These are phyloP conservation scores for Anaspis maculata DNA, from an alignment of 2,888 invertebrate genomes.

Conservation along the genomic window DNA sequence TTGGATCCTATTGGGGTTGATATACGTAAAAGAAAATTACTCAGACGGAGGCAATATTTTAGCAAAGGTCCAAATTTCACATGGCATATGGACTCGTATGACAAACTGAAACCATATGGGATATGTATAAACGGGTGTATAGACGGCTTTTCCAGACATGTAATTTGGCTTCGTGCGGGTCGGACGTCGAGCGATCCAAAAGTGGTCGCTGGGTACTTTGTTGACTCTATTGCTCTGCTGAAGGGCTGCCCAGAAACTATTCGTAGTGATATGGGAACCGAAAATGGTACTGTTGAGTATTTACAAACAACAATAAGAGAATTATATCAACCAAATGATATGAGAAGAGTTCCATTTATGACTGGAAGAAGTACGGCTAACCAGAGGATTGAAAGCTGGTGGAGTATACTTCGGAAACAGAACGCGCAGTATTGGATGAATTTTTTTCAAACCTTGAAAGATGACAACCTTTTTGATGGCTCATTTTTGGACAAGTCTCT, in stretches of 20 bases:
- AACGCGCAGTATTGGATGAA: constrained; percentile 1
- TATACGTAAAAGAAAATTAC: constrained; percentile 9
- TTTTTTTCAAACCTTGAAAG: neutral
- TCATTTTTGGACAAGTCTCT: neutral
- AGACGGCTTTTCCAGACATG: neutral
- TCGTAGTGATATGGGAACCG: constrained; percentile 17
- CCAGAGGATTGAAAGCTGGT: constrained; percentile 1
- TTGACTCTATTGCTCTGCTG: neutral
- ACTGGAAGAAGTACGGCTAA: neutral
- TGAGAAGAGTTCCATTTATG: neutral
- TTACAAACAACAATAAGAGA: constrained; percentile 7
- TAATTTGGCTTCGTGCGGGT: neutral
- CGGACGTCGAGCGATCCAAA: neutral
- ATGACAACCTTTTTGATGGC: neutral
- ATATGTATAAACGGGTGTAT: constrained; percentile 1
- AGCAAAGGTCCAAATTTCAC: constrained; percentile 14
- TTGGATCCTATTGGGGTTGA: constrained; percentile 6
- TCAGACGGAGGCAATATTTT: constrained; percentile 10
- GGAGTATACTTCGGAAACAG: neutral
- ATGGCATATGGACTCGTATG: constrained; percentile 18
- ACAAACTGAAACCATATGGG: constrained; percentile 14
- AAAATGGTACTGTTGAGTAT: constrained; percentile 12
- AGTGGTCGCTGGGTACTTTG: neutral
- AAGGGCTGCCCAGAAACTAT: constrained; percentile 8
- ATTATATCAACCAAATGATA: neutral